Evolutionary conservation across 2,797 vertebrate species (phyloP).

Genomic region (Enteromius mattozi): DNA sequence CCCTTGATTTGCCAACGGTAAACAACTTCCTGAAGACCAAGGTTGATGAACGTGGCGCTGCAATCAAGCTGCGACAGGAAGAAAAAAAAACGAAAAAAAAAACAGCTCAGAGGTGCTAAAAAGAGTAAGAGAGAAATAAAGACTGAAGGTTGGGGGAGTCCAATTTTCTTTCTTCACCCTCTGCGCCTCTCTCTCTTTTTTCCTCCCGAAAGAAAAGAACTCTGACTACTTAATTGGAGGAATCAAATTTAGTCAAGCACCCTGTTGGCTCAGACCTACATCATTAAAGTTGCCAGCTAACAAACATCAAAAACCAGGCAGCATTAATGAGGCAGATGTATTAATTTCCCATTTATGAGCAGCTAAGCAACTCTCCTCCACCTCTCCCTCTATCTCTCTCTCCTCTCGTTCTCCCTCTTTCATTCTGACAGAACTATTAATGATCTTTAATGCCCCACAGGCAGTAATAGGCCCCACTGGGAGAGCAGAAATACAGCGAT

Average conservation of each 20-base stretch:
- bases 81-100: constrained; percentile 24
- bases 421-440: constrained; percentile 96
- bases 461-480: constrained; percentile 98
- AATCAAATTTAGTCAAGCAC: constrained; percentile 87
- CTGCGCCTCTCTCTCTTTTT: constrained; percentile 68
- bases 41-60: constrained; percentile 77
- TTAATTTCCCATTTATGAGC: constrained; percentile 97
- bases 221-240: constrained; percentile 88
- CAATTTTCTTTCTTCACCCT: constrained; percentile 67
- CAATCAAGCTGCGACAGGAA: constrained; percentile 68
- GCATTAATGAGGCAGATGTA: constrained; percentile 96
- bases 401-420: constrained; percentile 73
- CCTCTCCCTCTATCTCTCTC: constrained; percentile 67
- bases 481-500: constrained; percentile 97
- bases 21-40: constrained; percentile 76
- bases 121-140: constrained; percentile 58
- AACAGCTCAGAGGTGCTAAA: constrained; percentile 30
- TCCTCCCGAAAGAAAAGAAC: constrained; percentile 82
- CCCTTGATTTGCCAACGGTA: constrained; percentile 83
- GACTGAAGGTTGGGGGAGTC: constrained; percentile 80
- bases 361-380: constrained; percentile 86
- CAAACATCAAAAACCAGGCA: constrained; percentile 90
- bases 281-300: constrained; percentile 94
- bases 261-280: constrained; percentile 85
- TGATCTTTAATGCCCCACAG: constrained; percentile 99